Evolutionary conservation across 2,888 invertebrate species (phyloP), one percentile per base, ranked within the genome.

Genomic region (Hoplodrina blanda): DNA sequence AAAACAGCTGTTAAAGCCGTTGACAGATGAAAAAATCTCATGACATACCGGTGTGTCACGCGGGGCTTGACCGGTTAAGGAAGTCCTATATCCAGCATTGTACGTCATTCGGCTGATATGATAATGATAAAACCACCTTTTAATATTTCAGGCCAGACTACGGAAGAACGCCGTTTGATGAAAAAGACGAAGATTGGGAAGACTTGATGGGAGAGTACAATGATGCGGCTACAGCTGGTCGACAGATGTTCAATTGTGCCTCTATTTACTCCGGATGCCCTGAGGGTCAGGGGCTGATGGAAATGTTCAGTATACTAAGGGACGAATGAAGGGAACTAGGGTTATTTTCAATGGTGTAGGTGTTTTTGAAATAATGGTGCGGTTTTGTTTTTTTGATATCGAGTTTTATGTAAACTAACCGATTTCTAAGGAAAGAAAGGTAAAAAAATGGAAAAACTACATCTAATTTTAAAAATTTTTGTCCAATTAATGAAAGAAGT

Each of bases 141-240:
- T 13, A 46, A 69, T 44, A 84, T 95, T 96, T 66, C 92, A 97
- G 97, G 0, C 97, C 97, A 41, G 96, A 96, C 86, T 96, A 97
- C 82, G 96, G 96, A 0, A 92, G 91, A 62, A 92, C 92, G 17
- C 91, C 95, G 4, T 96, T 97, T 76, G 93, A 96, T 55, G 96
- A 97, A 80, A 88, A 89, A 17, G 91, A 94, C 30, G 78, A 83
- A 10, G 90, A 90, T 0, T 90, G 90, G 88, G 86, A 88, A 56
- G 90, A 91, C 1, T 69, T 85, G 4, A 91, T 95, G 90, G 84
- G 91, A 0, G 88, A 89, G 17, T 98, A 97, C 88, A 89, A 93
- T 25, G 96, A 97, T 73, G 98, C 98, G 0, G 96, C 97, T 17
- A 91, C 91, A 49, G 97, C 97, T 50, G 98, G 98, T 0, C 92